phyloP scores from a whole-genome alignment of 2,113 vertebrate genomes.

The Paradoxurus hermaphroditus region DNA sequence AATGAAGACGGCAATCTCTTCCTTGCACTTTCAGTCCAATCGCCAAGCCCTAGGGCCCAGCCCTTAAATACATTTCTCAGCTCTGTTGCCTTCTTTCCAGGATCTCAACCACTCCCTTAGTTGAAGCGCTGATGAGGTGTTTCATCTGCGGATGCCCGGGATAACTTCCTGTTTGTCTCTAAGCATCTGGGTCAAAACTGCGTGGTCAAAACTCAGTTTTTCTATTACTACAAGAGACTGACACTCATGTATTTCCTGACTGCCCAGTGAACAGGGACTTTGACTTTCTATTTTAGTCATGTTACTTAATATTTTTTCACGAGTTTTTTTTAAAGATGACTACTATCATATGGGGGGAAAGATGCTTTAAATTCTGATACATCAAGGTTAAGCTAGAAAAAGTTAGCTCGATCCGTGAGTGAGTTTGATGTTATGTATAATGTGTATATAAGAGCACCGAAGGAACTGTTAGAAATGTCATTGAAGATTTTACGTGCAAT shows the following conservation, averaged over 20 bases:
- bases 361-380: neutral
- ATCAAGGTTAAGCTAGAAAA: constrained; percentile 8
- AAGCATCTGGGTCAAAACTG: neutral
- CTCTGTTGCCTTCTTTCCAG: neutral
- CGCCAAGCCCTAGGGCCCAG: neutral
- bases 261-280: neutral
- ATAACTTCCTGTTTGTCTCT: neutral
- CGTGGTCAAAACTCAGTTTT: neutral
- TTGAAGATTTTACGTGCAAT: neutral
- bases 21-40: neutral
- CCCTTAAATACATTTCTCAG: neutral
- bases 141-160: neutral
- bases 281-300: neutral
- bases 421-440: neutral
- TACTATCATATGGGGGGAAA: neutral
- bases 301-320: neutral
- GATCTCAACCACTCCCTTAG: neutral
- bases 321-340: neutral
- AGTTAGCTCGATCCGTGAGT: neutral
- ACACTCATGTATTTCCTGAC: neutral
- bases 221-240: neutral
- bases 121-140: neutral
- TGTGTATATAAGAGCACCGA: neutral
- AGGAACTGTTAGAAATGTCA: neutral
- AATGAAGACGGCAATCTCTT: neutral